Base-by-base conservation (phyloP, 1,140 invertebrate species). In the Drosophila parvula region DNA sequence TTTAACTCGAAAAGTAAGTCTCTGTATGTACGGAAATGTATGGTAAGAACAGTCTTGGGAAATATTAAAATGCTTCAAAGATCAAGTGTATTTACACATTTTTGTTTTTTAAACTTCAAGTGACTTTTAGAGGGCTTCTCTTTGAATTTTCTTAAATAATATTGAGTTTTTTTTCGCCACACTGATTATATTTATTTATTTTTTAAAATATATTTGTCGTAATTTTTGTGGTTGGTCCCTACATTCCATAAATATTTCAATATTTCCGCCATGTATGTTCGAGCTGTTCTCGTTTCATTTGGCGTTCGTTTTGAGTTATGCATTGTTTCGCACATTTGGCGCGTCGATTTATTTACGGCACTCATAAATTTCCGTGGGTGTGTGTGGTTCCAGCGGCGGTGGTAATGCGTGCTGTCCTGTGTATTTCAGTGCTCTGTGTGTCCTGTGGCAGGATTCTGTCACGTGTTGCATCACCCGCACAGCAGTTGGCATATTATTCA, bases 401-500 rank as follows among this genome's bases (percentile, higher is more conserved):
- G 38, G 63, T 60, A 41, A 44, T 58, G 57, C 44, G 43, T 30
- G 59, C 32, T 62, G 62, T 45, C 47, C 65, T 55, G 38, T 67
- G 45, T 41, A 36, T n/a, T 60, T 18, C 65, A 32, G 40, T 14
- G 28, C 28, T 30, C 45, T 45, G 63, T 44, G 78, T 67, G 75
- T 77, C 62, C 59, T 79, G 75, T 79, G 83, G 83, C 83, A 88
- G 69, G 43, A 74, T 61, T 65, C 76, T 83, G 77, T 89, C 83
- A 88, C 84, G 77, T 89, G 83, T 88, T 89, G 83, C 79, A 83
- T 83, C 67, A 51, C 40, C 71, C 50, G 48, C 51, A 67, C 70
- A 73, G 48, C 78, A 84, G 71, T 88, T 86, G 84, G 85, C 82
- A 84, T 89, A 88, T 88, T 81, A 89, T 88, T 88, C 84, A 88